Base-by-base conservation (phyloP, 2,113 vertebrate genomes). In the Hiodon alosoides region DNA sequence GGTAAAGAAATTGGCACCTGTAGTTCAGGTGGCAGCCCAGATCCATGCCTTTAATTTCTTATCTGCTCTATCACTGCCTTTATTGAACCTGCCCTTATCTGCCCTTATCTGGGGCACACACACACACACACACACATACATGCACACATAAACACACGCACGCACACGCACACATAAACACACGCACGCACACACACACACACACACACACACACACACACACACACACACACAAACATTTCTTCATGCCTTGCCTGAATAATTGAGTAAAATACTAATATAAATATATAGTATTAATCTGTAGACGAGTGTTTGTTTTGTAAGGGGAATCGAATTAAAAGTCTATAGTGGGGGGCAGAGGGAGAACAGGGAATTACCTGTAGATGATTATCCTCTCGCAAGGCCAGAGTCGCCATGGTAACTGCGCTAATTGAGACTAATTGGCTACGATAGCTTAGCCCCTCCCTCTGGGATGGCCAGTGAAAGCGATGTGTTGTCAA, bases 341-440 rank as follows among this genome's bases (percentile, higher is more conserved):
- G 46, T 67, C 7, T 57, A 58, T 17, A 67, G 65, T 67, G 14
- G 9, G 53, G 31, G 55, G 53, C 73, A 55, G 5, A 9, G 17
- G 14, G 66, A 67, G 65, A 67, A 54, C 5, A 6, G 72, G 17
- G 51, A 46, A 62, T 64, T 52, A 54, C 60, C 13, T 52, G 61
- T n/a, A 66, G 16, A 62, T 64, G 8, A 16, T 31, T 52, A 54
- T 16, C 67, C 16, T 60, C 68, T 54, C 68, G 52, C 58, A 61
- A 17, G 58, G 59, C 51, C 60, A 17, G 16, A 57, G 54, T 71
- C 59, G 48, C 75, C 68, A 76, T 76, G 75, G 68, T n/a, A 69
- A 76, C 75, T 16, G 60, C 58, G 17, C 67, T 76, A 71, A 76
- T 76, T 70, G 75, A 76, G 75, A 76, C 59, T 76, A 76, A 76